Conservation (phyloP, 2,113 vertebrate species). For the Psilopsiagon aurifrons region DNA sequence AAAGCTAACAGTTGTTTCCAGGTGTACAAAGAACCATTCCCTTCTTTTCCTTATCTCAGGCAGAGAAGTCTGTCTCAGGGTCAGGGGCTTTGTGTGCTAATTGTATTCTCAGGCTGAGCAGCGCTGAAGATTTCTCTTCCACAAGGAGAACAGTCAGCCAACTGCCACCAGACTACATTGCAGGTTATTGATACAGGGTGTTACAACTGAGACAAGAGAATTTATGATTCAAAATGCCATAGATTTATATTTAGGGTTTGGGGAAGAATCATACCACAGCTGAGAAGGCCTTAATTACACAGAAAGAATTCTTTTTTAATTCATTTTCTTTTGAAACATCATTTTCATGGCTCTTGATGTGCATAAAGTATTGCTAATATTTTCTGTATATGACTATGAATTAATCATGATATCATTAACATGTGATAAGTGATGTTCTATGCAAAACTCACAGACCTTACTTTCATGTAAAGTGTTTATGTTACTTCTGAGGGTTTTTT, state of each 20-base stretch:
- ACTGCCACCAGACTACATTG: background rate
- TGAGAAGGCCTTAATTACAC: rapidly evolving
- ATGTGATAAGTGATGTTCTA: background rate
- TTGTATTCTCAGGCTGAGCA: background rate
- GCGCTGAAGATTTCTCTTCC: background rate
- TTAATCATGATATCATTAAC: background rate
- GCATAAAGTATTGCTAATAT: background rate
- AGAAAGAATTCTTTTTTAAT: background rate
- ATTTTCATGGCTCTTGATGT: background rate
- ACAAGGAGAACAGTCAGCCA: background rate
- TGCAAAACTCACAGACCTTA: background rate
- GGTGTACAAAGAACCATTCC: background rate
- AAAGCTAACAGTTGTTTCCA: constrained; percentile 2
- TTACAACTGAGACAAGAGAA: background rate
- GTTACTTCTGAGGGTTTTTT: background rate
- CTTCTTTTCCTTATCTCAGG: background rate
- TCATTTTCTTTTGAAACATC: rapidly evolving
- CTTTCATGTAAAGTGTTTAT: background rate
- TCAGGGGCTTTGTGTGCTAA: background rate
- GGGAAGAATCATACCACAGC: background rate
- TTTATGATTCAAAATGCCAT: rapidly evolving
- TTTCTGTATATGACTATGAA: background rate
- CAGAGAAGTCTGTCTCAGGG: background rate
- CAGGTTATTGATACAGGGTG: background rate
- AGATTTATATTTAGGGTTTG: background rate